A percentile compares a stretch with the other conserved stretches of the same genome.
phyloP scores from a whole-genome alignment of 2,888 invertebrate genomes.

The Coremacera marginata region DNA sequence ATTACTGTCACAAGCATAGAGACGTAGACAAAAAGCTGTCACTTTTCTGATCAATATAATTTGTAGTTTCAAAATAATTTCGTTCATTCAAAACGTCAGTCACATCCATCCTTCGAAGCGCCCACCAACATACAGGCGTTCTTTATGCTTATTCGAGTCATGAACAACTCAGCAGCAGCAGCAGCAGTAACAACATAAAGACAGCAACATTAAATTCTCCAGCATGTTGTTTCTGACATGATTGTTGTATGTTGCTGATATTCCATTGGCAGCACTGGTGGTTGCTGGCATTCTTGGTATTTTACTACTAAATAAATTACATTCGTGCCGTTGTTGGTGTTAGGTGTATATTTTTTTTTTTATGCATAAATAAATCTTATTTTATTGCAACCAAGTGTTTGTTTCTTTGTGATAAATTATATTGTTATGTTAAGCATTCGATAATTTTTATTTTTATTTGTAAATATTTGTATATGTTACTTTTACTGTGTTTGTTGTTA shows the following conservation, averaged over 20 bases:
- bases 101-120: too few species aligned
- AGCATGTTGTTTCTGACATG: not conserved
- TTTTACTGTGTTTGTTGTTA: not conserved
- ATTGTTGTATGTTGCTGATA: too few species aligned
- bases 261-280: too few species aligned
- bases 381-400: not conserved
- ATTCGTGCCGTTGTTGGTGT: conserved; percentile 33
- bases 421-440: not conserved
- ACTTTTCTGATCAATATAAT: too few species aligned
- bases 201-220: not conserved
- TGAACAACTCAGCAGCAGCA: too few species aligned
- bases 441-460: not conserved
- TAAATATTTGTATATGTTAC: not conserved
- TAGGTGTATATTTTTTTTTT: not conserved
- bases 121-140: too few species aligned
- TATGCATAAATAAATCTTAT: conserved; percentile 35
- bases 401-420: not conserved
- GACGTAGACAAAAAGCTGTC: too few species aligned
- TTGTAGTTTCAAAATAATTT: too few species aligned
- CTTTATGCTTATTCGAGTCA: too few species aligned
- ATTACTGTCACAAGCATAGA: too few species aligned
- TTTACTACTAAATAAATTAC: conserved; percentile 36
- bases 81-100: too few species aligned
- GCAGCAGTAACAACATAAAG: too few species aligned
- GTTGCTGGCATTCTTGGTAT: not conserved